Percentiles rank a stretch among this genome's conserved stretches.
These are phyloP conservation scores for Girardinus metallicus DNA, from an alignment of 2,797 vertebrate species.

Conservation along the genomic window DNA sequence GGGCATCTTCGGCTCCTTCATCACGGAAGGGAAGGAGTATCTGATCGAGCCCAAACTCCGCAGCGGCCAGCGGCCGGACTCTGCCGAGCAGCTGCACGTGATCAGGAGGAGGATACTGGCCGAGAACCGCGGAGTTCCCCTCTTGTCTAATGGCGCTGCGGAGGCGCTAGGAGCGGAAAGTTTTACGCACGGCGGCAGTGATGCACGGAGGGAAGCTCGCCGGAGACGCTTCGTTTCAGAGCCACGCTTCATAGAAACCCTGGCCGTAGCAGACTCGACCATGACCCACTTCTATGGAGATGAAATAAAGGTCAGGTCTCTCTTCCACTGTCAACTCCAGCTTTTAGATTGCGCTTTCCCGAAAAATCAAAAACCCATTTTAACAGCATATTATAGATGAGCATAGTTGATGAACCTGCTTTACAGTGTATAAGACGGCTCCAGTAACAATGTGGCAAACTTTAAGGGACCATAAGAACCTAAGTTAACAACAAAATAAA, in stretches of 20 bases:
- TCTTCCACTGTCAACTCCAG: conserved; percentile 12
- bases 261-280: conserved; percentile 90
- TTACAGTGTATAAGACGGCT: not conserved
- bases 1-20: conserved; percentile 88
- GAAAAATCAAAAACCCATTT: not conserved
- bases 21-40: conserved; percentile 86
- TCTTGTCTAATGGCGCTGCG: conserved; percentile 51
- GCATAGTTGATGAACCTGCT: not conserved
- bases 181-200: conserved; percentile 57
- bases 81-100: conserved; percentile 79
- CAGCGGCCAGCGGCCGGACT: conserved; percentile 39
- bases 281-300: conserved; percentile 92
- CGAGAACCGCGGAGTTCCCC: conserved; percentile 18
- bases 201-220: conserved; percentile 63
- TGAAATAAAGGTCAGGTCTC: conserved; percentile 88
- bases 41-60: conserved; percentile 83
- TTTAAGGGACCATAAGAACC: not conserved
- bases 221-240: conserved; percentile 88
- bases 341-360: not conserved
- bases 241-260: conserved; percentile 92
- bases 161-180: conserved; percentile 27
- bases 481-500: not conserved
- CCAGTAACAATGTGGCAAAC: too few species aligned
- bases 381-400: not conserved
- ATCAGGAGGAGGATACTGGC: conserved; percentile 77